These are phyloP conservation scores for Phoenicopterus ruber DNA, from an alignment of 2,113 vertebrate species.

Conservation along the genomic window DNA sequence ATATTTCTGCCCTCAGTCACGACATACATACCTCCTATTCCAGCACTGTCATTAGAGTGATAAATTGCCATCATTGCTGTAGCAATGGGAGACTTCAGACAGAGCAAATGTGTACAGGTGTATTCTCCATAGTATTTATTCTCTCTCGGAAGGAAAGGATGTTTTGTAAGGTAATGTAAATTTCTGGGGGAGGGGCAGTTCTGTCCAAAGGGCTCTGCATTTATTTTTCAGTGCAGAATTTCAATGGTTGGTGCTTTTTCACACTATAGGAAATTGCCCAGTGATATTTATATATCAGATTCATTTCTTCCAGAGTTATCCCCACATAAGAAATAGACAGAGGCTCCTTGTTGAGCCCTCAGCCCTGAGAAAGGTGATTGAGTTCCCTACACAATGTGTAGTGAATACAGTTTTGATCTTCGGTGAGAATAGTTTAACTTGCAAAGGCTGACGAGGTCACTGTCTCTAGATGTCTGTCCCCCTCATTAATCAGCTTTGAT, in stretches of 20 bases:
- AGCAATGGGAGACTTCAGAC: not conserved
- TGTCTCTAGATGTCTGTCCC: not conserved
- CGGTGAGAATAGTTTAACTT: not conserved
- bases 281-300: not conserved
- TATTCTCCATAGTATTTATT: not conserved
- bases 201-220: not conserved
- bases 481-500: not conserved
- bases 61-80: not conserved
- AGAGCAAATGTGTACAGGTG: not conserved
- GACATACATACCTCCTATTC: not conserved
- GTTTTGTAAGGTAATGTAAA: not conserved
- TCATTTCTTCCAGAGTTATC: not conserved
- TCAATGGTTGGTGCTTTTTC: not conserved
- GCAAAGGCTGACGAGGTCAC: not conserved
- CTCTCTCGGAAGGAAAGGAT: not conserved
- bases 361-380: not conserved
- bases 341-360: not conserved
- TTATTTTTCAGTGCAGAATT: not conserved
- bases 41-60: not conserved
- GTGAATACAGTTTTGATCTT: not conserved
- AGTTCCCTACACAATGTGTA: not conserved
- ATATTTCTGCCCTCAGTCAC: not conserved
- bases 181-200: not conserved
- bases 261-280: not conserved
- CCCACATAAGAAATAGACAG: not conserved